These are phyloP conservation scores for Remorina albescens DNA, from an alignment of 2,797 vertebrate species.

Conservation along the genomic window DNA sequence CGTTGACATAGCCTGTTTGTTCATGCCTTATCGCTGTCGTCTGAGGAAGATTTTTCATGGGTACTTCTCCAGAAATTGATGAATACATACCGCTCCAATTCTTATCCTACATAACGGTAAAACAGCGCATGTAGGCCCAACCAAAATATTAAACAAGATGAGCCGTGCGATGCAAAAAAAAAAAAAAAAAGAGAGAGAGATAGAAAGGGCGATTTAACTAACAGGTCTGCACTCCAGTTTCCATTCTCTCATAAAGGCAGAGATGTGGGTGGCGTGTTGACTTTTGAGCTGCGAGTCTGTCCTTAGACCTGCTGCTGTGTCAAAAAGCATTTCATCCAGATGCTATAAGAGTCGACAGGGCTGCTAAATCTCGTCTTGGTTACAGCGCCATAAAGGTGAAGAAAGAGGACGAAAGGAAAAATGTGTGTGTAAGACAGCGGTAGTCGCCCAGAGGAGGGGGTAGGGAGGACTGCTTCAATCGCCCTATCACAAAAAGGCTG, in stretches of 20 bases:
- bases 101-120: constrained; percentile 15
- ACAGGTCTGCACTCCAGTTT: constrained; percentile 69
- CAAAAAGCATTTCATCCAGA: constrained; percentile 61
- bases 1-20: constrained; percentile 29
- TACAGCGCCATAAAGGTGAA: constrained; percentile 76
- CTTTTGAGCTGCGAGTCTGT: constrained; percentile 46
- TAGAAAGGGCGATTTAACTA: constrained; percentile 58
- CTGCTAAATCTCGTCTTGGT: constrained; percentile 72
- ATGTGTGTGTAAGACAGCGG: constrained; percentile 76
- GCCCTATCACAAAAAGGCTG: constrained; percentile 85
- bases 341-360: constrained; percentile 50
- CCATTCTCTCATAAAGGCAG: constrained; percentile 48
- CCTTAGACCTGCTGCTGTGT: constrained; percentile 26
- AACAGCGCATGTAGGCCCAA: constrained; percentile 53
- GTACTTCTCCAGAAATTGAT: constrained; percentile 28
- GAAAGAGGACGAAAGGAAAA: constrained; percentile 68
- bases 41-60: constrained; percentile 22
- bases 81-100: constrained; percentile 31
- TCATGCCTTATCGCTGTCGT: constrained; percentile 36
- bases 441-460: constrained; percentile 77
- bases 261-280: constrained; percentile 58
- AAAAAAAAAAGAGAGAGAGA: neutral
- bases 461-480: constrained; percentile 68
- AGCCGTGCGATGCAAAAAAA: constrained; percentile 33
- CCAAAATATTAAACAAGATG: constrained; percentile 40